Percentiles rank a stretch among this genome's conserved stretches.
Conservation (phyloP, 1,140 invertebrate species). For the Rhagoletis zephyria region DNA sequence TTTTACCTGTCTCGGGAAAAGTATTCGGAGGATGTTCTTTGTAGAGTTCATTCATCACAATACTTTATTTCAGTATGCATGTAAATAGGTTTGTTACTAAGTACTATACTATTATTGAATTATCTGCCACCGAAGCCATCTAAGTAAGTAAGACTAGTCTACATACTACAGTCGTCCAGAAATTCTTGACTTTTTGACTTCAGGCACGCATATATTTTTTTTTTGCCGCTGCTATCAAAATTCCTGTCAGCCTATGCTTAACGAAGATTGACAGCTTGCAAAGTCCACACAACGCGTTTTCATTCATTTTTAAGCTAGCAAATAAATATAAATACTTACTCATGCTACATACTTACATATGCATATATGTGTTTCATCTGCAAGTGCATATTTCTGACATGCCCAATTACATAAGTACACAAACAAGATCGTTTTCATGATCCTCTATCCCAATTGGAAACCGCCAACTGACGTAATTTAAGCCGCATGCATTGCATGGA, state of each 20-base stretch:
- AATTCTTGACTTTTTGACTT: constrained; percentile 28
- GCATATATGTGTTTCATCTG: too few relatives aligned
- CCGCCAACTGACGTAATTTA: background rate
- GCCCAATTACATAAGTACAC: background rate
- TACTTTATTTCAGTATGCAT: too few relatives aligned
- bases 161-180: background rate
- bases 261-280: constrained; percentile 46
- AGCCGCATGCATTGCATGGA: too few relatives aligned
- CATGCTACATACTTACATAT: too few relatives aligned
- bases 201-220: background rate
- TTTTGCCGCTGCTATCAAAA: background rate
- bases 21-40: too few relatives aligned
- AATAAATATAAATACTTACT: background rate
- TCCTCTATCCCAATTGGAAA: background rate
- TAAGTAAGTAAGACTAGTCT: background rate
- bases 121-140: too few relatives aligned
- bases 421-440: background rate
- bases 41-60: too few relatives aligned
- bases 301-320: background rate
- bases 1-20: too few relatives aligned
- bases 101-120: background rate
- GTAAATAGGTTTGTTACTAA: too few relatives aligned
- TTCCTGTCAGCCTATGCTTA: background rate
- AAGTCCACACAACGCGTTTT: constrained; percentile 35
- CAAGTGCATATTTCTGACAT: background rate